Base-by-base conservation (phyloP, 2,797 vertebrate species). In the Anniella stebbinsi region DNA sequence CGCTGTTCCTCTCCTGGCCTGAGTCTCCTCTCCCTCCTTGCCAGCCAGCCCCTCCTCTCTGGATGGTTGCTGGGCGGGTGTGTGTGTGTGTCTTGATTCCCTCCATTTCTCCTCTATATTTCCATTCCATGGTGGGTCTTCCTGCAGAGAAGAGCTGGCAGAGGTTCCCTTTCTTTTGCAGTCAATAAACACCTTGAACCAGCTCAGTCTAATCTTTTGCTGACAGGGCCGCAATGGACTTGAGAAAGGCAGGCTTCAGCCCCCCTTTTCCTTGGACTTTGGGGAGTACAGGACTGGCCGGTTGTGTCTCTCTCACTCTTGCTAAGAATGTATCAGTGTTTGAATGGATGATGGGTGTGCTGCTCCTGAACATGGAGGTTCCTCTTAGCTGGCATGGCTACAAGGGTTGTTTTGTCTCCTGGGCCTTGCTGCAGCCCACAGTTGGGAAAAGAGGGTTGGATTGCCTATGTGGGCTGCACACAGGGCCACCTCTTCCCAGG, bases 141-240 rank as follows among this genome's bases (percentile, higher is more conserved):
- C 23, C 7, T 38, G 4, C 4, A 11, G 57, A 60, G 12, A 54
- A 30, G 48, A 13, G 12, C 45, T 51, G 15, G 36, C 7, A 54
- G 72, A n/a, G 28, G 23, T 11, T 28, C 1, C 30, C 2, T 72
- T 73, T 33, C 6, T 18, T 51, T 73, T 82, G 45, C 86, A 69
- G 7, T 30, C 73, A 96, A 94, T 95, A 96, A 96, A 96, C 28
- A 54, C 36, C 86, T 91, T 69, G 6, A 51, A 38, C 76, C 63
- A 63, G 38, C 51, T 72, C n/a, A 33, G 33, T 23, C 60, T n/a
- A 28, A 3, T 30, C 10, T 73, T 63, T 63, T 63, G 76, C 8
- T 25, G 21, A 1, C 4, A 48, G 21, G 23, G 76, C 23, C 45
- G 33, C 10, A 11, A 30, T 11, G 36, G 72, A 11, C 2, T 38